These are phyloP conservation scores for Poeciliopsis gracilis DNA, from an alignment of 2,797 vertebrate species.

Conservation along the genomic window DNA sequence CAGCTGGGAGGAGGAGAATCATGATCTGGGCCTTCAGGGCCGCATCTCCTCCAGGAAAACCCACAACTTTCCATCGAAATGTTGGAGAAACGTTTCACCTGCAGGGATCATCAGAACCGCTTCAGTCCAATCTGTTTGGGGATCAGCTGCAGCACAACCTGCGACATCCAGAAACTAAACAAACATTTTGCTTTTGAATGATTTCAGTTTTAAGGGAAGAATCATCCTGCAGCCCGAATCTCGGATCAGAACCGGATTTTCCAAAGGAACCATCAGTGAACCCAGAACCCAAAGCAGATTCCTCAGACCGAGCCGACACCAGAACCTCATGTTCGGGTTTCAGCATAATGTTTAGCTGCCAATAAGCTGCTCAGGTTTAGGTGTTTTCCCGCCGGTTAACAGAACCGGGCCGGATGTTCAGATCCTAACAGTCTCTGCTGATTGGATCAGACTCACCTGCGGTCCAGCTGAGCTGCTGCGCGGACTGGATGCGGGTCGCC, in stretches of 20 bases:
- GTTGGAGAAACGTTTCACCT: too few species aligned
- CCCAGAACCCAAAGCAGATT: background rate
- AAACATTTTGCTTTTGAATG: background rate
- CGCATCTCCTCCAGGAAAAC: too few species aligned
- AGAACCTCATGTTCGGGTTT: background rate
- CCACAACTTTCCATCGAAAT: too few species aligned
- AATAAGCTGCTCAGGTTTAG: background rate
- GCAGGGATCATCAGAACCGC: too few species aligned
- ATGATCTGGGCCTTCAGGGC: too few species aligned
- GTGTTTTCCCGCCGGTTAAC: background rate
- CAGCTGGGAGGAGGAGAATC: too few species aligned
- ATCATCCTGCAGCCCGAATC: background rate
- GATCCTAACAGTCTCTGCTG: background rate
- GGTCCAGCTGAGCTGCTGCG: constrained; percentile 7
- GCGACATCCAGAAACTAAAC: too few species aligned
- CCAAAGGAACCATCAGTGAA: background rate
- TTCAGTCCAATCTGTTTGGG: too few species aligned
- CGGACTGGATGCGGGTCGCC: constrained; percentile 15
- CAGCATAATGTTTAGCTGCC: background rate
- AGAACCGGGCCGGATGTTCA: background rate
- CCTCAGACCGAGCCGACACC: background rate
- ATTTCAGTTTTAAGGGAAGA: background rate
- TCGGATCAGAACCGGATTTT: background rate
- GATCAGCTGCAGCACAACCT: too few species aligned
- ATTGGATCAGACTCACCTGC: constrained; percentile 55